These are phyloP conservation scores for Cariama cristata DNA, from an alignment of 2,113 vertebrate species.

Conservation along the genomic window DNA sequence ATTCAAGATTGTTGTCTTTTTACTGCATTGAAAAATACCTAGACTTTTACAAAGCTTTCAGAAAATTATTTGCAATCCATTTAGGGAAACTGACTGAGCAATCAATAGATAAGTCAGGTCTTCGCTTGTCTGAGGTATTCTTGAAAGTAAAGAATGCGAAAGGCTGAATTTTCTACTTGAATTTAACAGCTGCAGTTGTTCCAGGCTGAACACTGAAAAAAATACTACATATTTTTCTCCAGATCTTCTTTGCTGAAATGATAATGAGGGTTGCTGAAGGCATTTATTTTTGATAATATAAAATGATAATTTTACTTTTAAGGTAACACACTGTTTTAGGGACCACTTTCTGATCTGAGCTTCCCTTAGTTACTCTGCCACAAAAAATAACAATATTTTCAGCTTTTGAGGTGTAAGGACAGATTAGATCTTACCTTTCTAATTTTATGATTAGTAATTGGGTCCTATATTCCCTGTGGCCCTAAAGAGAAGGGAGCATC, in stretches of 20 bases:
- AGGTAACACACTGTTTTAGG: not conserved
- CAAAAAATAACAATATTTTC: not conserved
- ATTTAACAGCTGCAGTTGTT: conserved; percentile 13
- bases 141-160: not conserved
- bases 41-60: conserved; percentile 42
- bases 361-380: not conserved
- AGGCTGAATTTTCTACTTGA: conserved; percentile 35
- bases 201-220: not conserved
- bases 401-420: not conserved
- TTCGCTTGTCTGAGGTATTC: conserved; percentile 30
- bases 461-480: not conserved
- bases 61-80: conserved; percentile 39
- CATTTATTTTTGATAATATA: not conserved
- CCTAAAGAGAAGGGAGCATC: not conserved
- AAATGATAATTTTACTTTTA: not conserved
- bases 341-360: not conserved
- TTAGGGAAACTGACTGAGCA: conserved; percentile 38
- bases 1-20: conserved; percentile 48
- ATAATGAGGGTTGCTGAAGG: not conserved
- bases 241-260: not conserved
- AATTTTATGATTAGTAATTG: not conserved
- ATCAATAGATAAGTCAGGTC: conserved; percentile 45
- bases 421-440: not conserved
- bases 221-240: not conserved
- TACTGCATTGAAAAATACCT: conserved; percentile 44